Percentiles rank a stretch among this genome's conserved stretches.
Evolutionary conservation across 2,797 vertebrate genomes (phyloP).

Genomic region (Hydrolagus colliei): DNA sequence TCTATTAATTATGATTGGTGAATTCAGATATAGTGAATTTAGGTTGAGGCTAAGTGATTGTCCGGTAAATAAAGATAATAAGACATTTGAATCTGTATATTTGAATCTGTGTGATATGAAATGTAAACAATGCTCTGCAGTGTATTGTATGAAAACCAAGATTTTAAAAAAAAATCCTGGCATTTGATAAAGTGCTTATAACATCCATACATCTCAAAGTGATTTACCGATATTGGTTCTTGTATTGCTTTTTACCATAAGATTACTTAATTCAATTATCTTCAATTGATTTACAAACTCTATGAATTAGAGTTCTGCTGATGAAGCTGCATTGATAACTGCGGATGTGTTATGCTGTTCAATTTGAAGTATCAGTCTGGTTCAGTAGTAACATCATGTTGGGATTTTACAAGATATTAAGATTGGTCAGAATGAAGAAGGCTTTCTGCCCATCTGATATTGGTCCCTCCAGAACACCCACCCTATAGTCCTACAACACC

Average conservation of each 20-base stretch:
- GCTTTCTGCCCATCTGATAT: too few species aligned
- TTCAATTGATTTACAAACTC: not conserved
- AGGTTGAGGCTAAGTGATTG: not conserved
- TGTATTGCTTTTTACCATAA: not conserved
- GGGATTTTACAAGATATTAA: too few species aligned
- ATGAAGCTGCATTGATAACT: not conserved
- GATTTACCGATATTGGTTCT: too few species aligned
- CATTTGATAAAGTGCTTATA: not conserved
- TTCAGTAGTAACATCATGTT: too few species aligned
- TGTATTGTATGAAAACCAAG: not conserved
- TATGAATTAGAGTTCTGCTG: conserved; percentile 1
- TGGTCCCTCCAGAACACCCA: too few species aligned
- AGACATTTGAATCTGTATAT: not conserved
- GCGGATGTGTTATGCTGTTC: not conserved
- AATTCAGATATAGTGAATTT: not conserved
- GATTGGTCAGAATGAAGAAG: too few species aligned
- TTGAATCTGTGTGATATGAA: not conserved
- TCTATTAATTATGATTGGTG: not conserved
- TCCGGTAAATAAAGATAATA: not conserved
- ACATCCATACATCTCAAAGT: too few species aligned
- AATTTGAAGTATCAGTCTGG: not conserved
- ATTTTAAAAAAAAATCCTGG: not conserved
- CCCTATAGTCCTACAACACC: too few species aligned
- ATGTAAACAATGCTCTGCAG: not conserved
- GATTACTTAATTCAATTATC: conserved; percentile 11